Base-by-base conservation (phyloP, 2,797 vertebrate genomes). In the Sebastes cheni region DNA sequence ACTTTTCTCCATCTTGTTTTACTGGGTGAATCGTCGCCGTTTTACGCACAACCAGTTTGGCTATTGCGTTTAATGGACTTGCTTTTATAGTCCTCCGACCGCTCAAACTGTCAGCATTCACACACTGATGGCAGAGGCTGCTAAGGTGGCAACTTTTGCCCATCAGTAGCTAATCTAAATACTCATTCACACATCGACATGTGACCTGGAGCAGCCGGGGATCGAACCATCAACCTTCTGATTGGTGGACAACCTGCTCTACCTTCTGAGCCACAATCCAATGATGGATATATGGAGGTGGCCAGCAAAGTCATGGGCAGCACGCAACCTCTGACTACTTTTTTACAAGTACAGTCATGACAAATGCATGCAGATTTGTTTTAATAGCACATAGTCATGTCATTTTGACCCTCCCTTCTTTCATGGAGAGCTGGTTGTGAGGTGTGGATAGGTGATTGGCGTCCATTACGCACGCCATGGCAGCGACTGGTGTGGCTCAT, bases 51-150 rank as follows among this genome's bases (percentile, higher is more conserved):
- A 20, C 62, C 65, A 62, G 22, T 56, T 52, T 32, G 18, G 6
- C 36, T 23, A 77, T 91, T 91, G 91, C 89, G 84, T 54, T 84
- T 46, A 86, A 42, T 42, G 39, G 39, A 6, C 39, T 42, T 42
- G 39, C 6, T 42, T 42, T 42, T 42, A 42, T 42, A 42, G 14
- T 42, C 39, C 0, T 42, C 14, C 39, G 0, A 42, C 39, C 14
- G 7, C 39, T 16, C 39, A 16, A 42, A 16, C 5, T 42, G 39
- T 42, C 39, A 42, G 0, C 14, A 42, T 42, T 42, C 39, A 42
- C 39, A 0, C 39, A 42, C 39, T 16, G 39, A 42, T 6, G 13
- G 2, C 39, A 42, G 39, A 42, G 13, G 5, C 36, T 42, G 13
- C 39, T 12, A 42, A 42, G 39, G 39, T 16, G 5, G 5, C 39